Evolutionary conservation across 2,888 invertebrate genomes (phyloP).

Genomic region (Chrysina gloriosa): DNA sequence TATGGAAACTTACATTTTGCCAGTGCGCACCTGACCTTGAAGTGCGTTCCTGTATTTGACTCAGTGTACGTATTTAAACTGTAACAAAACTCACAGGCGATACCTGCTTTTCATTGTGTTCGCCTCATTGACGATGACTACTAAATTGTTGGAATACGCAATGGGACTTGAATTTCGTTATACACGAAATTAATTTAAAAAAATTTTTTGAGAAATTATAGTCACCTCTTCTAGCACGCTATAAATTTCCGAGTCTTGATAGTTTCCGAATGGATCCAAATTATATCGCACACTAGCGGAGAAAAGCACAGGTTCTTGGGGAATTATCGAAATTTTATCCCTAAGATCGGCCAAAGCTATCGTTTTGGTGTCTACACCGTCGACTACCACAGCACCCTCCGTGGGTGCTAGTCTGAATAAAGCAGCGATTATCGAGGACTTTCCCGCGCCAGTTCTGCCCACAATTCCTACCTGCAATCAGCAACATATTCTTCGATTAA

Average conservation of each 20-base stretch:
- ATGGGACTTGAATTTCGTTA: too few species aligned
- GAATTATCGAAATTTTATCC: conserved; percentile 69
- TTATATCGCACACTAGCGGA: conserved; percentile 71
- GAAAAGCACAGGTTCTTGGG: conserved; percentile 73
- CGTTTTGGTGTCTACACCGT: conserved; percentile 60
- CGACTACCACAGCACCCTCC: conserved; percentile 65
- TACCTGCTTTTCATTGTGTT: too few species aligned
- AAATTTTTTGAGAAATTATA: too few species aligned
- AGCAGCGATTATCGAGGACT: conserved; percentile 64
- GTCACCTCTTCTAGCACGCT: conserved; percentile 74
- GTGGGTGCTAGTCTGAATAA: conserved; percentile 68
- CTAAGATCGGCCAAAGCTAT: conserved; percentile 67
- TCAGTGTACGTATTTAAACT: too few species aligned
- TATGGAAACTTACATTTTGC: too few species aligned
- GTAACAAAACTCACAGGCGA: too few species aligned
- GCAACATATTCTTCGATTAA: not conserved
- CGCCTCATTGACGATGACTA: too few species aligned
- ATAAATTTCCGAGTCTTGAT: conserved; percentile 74
- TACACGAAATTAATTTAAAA: too few species aligned
- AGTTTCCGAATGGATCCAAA: conserved; percentile 71
- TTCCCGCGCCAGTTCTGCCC: conserved; percentile 68
- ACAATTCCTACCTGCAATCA: conserved; percentile 69
- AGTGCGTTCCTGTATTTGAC: too few species aligned
- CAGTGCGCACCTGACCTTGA: too few species aligned
- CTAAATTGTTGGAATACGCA: too few species aligned